Base-by-base conservation (phyloP, 2,888 invertebrate species). In the Andrena marginata region DNA sequence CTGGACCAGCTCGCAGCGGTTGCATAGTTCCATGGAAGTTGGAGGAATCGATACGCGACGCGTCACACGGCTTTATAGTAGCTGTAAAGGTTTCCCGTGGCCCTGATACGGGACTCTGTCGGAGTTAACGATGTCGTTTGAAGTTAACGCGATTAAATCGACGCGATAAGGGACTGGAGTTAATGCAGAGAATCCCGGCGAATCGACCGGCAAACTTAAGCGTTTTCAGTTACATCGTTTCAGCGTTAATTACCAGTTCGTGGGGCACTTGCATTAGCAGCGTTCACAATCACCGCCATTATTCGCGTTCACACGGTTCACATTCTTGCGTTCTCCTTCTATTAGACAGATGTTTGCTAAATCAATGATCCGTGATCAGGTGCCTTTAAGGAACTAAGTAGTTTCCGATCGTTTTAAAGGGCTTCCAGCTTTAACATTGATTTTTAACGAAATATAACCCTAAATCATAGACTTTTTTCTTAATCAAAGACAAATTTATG, bases 121-220 rank as follows among this genome's bases (percentile, higher is more conserved):
- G 59, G 49, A 56, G 59, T 78, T 78, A 65, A 65, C 79, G 79
- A 64, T 70, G 79, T 78, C 79, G 79, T 78, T 78, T 26, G 64
- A 80, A 80, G 79, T 80, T 80, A 78, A 80, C 79, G 59, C 78
- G 79, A 77, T 79, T 65, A 77, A 77, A 78, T 70, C 69, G 74
- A 64, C 63, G 49, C 70, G 79, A 78, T 70, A 80, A 78, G 26
- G 64, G 26, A 5, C 3, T 35, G 31, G 29, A 42, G 29, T 49
- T 31, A 78, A 79, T 51, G 64, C 59, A 23, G 59, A 35, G 56
- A 10, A 70, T 70, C 65, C 51, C 23, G 16, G 42, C 51, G 79
- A 70, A 65, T 78, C 60, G 35, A 60, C 62, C 29, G 33, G 29
- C 6, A 29, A 60, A 64, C 56, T 67, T 35, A 60, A 73, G 60